phyloP scores from a whole-genome alignment of 2,797 vertebrate species.

The Xenentodon cancila region DNA sequence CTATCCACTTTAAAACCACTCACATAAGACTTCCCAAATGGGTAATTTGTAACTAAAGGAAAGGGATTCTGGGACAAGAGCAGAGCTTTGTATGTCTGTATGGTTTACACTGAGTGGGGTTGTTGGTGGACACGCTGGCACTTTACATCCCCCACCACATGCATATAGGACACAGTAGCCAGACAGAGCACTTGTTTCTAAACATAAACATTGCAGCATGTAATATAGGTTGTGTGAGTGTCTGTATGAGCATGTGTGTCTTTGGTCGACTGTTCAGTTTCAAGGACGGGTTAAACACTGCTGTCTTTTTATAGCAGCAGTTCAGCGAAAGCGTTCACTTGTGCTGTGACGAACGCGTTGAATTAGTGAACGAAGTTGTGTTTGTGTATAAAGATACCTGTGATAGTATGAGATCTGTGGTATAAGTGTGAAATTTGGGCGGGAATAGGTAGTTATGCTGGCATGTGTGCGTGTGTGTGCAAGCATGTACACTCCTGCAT shows the following conservation, averaged over 20 bases:
- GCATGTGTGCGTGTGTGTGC: not conserved
- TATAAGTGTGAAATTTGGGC: no score
- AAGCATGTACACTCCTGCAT: constrained; percentile 44
- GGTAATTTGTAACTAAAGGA: not conserved
- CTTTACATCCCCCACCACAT: constrained; percentile 53
- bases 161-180: constrained; percentile 41
- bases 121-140: constrained; percentile 34
- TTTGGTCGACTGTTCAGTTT: constrained; percentile 63
- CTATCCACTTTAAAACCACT: no score
- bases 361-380: not conserved
- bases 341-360: not conserved
- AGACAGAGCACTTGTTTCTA: constrained; percentile 69
- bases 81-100: constrained; percentile 1
- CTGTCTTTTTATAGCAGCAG: constrained; percentile 74
- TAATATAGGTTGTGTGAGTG: constrained; percentile 52
- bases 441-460: no score
- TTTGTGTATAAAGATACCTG: constrained; percentile 17
- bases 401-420: constrained; percentile 8
- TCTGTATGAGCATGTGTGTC: constrained; percentile 30
- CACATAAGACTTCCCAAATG: not conserved
- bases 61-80: not conserved
- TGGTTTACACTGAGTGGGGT: constrained; percentile 42
- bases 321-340: constrained; percentile 30
- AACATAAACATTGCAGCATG: constrained; percentile 61
- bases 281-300: constrained; percentile 74